Conservation (phyloP, 2,113 vertebrate species). For the Nymphicus hollandicus region DNA sequence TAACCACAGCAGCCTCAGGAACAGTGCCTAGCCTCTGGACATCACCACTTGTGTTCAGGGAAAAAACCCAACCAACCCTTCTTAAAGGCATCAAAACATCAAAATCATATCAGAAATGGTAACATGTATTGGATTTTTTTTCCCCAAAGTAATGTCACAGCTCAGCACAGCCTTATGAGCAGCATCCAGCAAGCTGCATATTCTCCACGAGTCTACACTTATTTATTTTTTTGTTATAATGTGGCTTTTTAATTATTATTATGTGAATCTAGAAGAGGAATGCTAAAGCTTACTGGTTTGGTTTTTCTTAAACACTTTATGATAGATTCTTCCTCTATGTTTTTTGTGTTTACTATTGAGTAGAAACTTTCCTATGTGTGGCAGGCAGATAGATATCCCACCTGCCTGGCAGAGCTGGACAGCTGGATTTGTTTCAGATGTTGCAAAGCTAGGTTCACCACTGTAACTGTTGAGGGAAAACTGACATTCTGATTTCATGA, state of each 20-base stretch:
- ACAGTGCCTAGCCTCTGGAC: not conserved
- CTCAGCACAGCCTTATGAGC: not conserved
- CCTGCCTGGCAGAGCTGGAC: not conserved
- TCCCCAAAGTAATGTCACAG: not conserved
- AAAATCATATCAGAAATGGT: not conserved
- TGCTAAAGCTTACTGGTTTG: not conserved
- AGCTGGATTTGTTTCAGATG: not conserved
- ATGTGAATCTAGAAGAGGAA: not conserved
- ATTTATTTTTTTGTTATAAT: not conserved
- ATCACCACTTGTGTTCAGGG: not conserved
- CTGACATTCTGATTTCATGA: not conserved
- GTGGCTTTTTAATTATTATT: not conserved
- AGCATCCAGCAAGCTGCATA: not conserved
- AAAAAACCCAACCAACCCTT: not conserved
- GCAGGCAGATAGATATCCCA: not conserved
- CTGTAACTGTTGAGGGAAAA: not conserved
- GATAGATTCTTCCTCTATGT: not conserved
- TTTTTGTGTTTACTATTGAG: not conserved
- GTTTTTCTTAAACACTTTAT: not conserved
- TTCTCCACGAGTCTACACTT: not conserved
- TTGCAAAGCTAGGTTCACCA: not conserved
- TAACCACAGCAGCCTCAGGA: not conserved
- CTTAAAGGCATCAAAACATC: not conserved
- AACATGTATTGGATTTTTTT: not conserved
- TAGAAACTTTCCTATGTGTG: not conserved